Base-by-base conservation (phyloP, 2,113 vertebrate species). In the Lophotis ruficrista region DNA sequence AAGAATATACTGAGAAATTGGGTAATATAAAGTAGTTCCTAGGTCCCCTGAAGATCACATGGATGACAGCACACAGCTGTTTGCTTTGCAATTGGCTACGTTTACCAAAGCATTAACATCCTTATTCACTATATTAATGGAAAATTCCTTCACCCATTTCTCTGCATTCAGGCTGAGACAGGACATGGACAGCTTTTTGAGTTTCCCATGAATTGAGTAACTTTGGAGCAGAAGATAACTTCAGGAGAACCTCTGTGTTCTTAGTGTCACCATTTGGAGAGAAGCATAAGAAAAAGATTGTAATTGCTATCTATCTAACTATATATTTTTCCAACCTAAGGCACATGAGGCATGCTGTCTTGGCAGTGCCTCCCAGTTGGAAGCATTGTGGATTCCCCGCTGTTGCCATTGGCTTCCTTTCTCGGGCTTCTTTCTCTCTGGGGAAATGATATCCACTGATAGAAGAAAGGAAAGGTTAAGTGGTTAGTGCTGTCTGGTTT, bases 341-440 rank as follows among this genome's bases (percentile, higher is more conserved):
- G 30, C 15, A 51, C 1, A 2, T 31, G 9, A 56, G 25, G 7
- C 18, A 19, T 37, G 19, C 6, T 43, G 21, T 33, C 50, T 62
- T 75, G 16, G 37, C 9, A n/a, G 12, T 41, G 28, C 9, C 11
- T 93, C 17, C 10, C 53, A 33, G 15, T 3, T 3, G 1, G 45
- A 86, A 90, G 23, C 2, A 27, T 1, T 5, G 17, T 17, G 13
- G 11, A 47, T 72, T 69, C 4, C 3, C 14, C 5, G 0, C 8
- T 21, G 1, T 43, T 91, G 18, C 43, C 62, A 8, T 48, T 8
- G 5, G 15, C n/a, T 83, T 64, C 10, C n/a, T 83, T 60, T 68
- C 24, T 37, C 33, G 25, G 22, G 8, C 5, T 70, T 12, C 1
- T 0, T 66, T 70, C 17, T 38, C 43, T 61, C 47, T 37, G 45